phyloP scores from a whole-genome alignment of 1,140 invertebrate genomes.

The Uloborus diversus region DNA sequence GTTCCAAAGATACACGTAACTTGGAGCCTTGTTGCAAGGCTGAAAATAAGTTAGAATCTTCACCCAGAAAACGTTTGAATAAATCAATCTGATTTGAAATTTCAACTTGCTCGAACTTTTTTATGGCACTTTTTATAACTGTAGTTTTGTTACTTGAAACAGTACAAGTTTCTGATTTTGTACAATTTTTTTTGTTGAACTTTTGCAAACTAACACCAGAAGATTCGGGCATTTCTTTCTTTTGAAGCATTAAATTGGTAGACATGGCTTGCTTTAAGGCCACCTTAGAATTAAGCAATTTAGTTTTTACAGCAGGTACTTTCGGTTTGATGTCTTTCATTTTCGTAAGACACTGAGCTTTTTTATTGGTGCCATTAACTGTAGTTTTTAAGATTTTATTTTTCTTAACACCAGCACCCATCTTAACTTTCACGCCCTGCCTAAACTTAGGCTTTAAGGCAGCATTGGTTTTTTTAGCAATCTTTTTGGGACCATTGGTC shows the following conservation, averaged over 20 bases:
- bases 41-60: neutral
- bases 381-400: no score
- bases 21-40: neutral
- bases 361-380: no score
- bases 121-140: neutral
- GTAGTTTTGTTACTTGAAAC: neutral
- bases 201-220: no score
- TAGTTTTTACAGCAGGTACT: neutral
- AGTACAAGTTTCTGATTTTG: neutral
- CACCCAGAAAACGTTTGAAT: neutral
- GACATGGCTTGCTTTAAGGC: neutral
- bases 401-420: no score
- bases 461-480: no score
- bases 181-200: neutral
- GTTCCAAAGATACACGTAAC: slow-evolving; percentile 1
- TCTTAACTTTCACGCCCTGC: no score
- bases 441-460: no score
- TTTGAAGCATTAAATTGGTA: slow-evolving; percentile 15
- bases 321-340: no score
- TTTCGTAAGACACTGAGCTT: no score
- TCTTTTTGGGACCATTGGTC: no score
- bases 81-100: no score
- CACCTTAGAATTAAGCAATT: neutral
- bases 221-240: neutral
- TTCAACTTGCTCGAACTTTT: neutral